These are phyloP conservation scores for Leptobrachium ailaonicum DNA, from an alignment of 2,113 vertebrate genomes.

Conservation along the genomic window DNA sequence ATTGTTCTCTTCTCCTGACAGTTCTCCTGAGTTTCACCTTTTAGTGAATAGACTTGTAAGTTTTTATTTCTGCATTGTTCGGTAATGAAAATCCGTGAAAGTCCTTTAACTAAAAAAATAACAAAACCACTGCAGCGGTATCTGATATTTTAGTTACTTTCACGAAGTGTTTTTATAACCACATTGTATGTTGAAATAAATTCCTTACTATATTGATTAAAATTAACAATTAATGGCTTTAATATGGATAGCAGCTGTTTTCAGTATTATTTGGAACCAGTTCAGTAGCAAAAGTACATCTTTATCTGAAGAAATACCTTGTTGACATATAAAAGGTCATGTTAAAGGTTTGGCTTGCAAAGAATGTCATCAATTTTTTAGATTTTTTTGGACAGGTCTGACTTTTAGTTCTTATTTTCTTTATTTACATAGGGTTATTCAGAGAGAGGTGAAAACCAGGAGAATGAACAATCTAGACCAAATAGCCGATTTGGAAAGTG, in stretches of 20 bases:
- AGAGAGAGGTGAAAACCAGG: no score
- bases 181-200: not conserved
- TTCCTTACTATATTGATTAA: not conserved
- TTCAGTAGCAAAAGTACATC: conserved; percentile 5
- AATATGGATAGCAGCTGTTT: not conserved
- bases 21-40: no score
- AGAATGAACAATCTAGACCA: no score
- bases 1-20: no score
- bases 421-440: no score
- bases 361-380: not conserved
- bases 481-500: no score
- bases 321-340: not conserved
- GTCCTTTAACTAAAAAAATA: no score
- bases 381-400: not conserved
- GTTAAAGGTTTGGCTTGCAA: not conserved
- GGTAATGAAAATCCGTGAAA: no score
- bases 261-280: not conserved
- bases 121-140: not conserved
- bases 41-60: no score
- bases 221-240: not conserved
- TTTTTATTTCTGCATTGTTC: no score
- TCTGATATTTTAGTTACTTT: not conserved
- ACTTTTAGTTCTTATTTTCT: no score
- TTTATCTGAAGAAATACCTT: not conserved
- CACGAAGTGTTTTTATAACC: not conserved